These are phyloP conservation scores for Nematostella vectensis DNA, from an alignment of 92 coral and sea anemone species.

Conservation along the genomic window DNA sequence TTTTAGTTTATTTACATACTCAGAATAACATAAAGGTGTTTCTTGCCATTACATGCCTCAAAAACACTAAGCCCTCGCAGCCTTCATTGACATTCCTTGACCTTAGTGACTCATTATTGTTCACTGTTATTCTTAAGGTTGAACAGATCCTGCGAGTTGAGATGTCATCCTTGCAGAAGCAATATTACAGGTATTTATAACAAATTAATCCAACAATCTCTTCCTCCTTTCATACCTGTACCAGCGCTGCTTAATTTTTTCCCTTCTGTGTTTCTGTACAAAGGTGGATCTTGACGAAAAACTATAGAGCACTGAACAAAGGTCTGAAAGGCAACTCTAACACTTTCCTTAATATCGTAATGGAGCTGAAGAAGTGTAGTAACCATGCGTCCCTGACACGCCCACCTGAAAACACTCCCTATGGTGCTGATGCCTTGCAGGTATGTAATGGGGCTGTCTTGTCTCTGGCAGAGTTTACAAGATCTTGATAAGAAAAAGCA, in stretches of 20 bases:
- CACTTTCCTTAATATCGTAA: constrained; percentile 89
- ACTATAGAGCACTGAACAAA: constrained; percentile 86
- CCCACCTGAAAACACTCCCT: constrained; percentile 43
- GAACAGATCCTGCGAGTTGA: constrained; percentile 97
- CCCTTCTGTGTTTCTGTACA: too few species aligned
- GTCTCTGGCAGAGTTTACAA: background rate
- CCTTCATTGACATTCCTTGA: too few species aligned
- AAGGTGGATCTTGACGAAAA: constrained; percentile 96
- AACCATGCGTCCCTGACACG: constrained; percentile 84
- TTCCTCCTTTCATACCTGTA: constrained; percentile 4
- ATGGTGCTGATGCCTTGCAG: constrained; percentile 60
- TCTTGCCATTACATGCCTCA: too few species aligned
- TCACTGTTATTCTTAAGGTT: too few species aligned
- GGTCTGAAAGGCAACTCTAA: constrained; percentile 89
- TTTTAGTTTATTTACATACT: background rate
- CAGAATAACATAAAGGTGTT: background rate
- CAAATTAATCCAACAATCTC: too few species aligned
- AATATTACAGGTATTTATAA: constrained; percentile 86
- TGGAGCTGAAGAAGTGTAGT: constrained; percentile 96
- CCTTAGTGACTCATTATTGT: too few species aligned
- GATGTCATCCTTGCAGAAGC: constrained; percentile 94
- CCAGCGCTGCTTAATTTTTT: background rate
- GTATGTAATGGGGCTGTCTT: constrained; percentile 13
- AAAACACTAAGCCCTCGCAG: too few species aligned
- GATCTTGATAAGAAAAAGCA: too few species aligned